Evolutionary conservation across 2,797 vertebrate genomes (phyloP), one percentile per base, ranked within the genome.

Genomic region (Pristis pectinata): DNA sequence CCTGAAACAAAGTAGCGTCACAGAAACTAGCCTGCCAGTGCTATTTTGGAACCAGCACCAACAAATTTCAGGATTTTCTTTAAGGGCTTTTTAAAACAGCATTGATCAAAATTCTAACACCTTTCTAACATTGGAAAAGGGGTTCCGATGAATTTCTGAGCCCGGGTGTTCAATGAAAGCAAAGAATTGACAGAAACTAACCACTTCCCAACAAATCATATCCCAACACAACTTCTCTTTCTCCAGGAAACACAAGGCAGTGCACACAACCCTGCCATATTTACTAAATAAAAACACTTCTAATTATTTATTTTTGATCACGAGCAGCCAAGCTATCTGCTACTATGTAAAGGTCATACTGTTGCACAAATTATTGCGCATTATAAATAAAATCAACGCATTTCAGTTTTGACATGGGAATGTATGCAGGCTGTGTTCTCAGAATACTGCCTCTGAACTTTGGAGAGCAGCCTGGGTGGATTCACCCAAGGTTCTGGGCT

Each of bases 241-340:
- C 59, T 91, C 59, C 22, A 41, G 61, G 41, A 67, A n/a, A 91
- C 37, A 91, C 87, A 91, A 91, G 87, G 87, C 87, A 91, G 37
- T 41, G 64, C 87, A 91, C 87, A 91, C 87, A 91, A 19, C 59
- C 37, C 61, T 91, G 87, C n/a, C 59, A 67, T 91, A 37, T 91
- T 61, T 64, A 91, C 87, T 91, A 91, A 91, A 91, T 64, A 91
- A 37, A 91, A 67, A 67, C 61, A 67, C 61, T 24, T 37, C 59
- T 91, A 64, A 91, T 91, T 91, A 91, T 91, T 91, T 91, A 91
- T 91, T 91, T 67, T 91, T 67, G 15, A 67, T 91, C 87, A 91
- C 34, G 34, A 91, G 87, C 61, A 91, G 87, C 87, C 87, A 91
- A 91, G 19, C 87, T 67, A 61, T 67, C 87, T 67, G 59, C 87